phyloP scores from a whole-genome alignment of 1,140 invertebrate species.

The Pogonomyrmex californicus region DNA sequence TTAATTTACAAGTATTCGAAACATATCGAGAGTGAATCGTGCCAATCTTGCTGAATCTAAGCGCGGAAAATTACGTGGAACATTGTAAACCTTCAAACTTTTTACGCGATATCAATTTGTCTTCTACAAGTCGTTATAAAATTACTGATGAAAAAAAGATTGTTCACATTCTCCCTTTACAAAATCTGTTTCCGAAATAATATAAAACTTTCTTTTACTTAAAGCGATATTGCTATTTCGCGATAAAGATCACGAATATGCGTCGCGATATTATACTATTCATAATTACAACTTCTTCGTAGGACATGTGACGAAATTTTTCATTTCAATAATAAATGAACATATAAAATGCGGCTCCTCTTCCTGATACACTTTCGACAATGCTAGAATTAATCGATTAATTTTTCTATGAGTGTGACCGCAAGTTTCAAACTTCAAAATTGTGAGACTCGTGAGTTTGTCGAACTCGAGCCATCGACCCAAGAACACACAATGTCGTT shows the following conservation, averaged over 20 bases:
- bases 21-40: neutral
- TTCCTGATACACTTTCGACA: neutral
- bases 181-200: neutral
- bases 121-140: neutral
- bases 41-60: neutral
- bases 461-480: constrained; percentile 24
- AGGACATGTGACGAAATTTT: neutral
- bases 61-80: neutral
- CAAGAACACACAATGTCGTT: constrained; percentile 17
- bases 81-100: neutral
- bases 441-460: neutral
- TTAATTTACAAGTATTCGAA: constrained; percentile 22
- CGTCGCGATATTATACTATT: neutral
- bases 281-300: neutral
- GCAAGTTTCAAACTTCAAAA: neutral
- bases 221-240: neutral
- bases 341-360: neutral
- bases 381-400: neutral
- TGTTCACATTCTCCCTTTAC: neutral
- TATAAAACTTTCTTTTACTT: constrained; percentile 4
- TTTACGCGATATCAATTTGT: neutral
- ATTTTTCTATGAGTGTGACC: neutral
- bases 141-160: neutral
- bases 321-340: neutral
- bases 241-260: neutral